Evolutionary conservation across 2,113 vertebrate genomes (phyloP), one percentile per base, ranked within the genome.

Genomic region (Delphinus delphis): DNA sequence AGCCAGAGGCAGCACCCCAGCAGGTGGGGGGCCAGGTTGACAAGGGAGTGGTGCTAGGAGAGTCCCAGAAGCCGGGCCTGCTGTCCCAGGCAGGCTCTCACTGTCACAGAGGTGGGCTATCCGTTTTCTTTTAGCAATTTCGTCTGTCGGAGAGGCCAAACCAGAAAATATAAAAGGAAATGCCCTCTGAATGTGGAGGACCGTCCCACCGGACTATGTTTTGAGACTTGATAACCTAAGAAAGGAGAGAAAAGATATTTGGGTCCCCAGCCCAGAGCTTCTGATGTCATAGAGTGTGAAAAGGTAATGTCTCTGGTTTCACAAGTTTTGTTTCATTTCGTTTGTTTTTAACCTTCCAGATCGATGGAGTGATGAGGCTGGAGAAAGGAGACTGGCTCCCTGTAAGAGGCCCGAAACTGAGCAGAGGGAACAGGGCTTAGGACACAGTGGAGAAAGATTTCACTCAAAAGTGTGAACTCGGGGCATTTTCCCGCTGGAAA

Each of bases 321-420:
- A 8, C 17, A 2, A 1, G 63, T 20, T 44, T 63, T 33, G 33
- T 89, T 41, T 28, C 8, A 3, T 55, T 81, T 90, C 58, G 36
- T 79, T 18, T 53, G 73, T 50, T 92, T 96, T 82, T 70, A 89
- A 71, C 62, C 80, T 90, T 80, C 26, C 65, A 41, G n/a, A 84
- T 88, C 81, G 33, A 80, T 3, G 31, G 50, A 26, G 15, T 20
- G 63, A 50, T 13, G 23, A 79, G 47, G 31, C 44, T 26, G 12
- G 26, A 38, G 77, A 41, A 33, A 31, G 63, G 50, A 53, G 26
- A 0, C 5, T 13, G 47, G 31, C 71, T 77, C 68, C 23, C 31
- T n/a, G 33, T 9, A 44, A 60, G 73, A 90, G n/a, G 13, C 71
- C 87, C 74, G 55, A 44, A 21, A 6, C 28, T 4, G 50, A 44